phyloP scores from a whole-genome alignment of 2,797 vertebrate species.

The Notoglanidium macrostoma region DNA sequence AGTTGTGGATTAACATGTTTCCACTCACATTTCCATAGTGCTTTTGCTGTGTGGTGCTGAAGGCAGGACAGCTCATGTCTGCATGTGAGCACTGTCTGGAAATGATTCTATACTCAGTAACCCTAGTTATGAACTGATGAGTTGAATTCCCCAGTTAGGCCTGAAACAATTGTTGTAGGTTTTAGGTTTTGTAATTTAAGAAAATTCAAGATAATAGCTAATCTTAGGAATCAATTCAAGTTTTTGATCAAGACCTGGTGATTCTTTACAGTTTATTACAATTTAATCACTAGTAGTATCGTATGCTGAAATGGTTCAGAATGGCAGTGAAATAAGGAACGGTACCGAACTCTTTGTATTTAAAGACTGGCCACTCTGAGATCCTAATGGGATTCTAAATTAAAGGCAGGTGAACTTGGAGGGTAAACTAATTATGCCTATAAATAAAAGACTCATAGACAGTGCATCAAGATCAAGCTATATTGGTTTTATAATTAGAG shows the following conservation, averaged over 20 bases:
- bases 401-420: neutral
- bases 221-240: neutral
- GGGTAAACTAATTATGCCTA: slow-evolving; percentile 17
- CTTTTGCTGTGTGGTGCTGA: neutral
- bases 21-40: neutral
- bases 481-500: neutral
- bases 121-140: neutral
- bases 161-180: neutral
- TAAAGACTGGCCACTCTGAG: neutral
- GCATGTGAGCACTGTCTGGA: neutral
- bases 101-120: neutral
- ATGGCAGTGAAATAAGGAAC: neutral
- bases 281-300: neutral
- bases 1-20: neutral
- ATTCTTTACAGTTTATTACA: neutral
- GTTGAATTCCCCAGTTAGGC: neutral
- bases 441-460: neutral
- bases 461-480: neutral
- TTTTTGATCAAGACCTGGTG: neutral
- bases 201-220: neutral
- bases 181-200: neutral
- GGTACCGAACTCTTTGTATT: neutral
- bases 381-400: slow-evolving; percentile 7
- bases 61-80: neutral
- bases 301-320: neutral